A percentile compares a stretch with the other conserved stretches of the same genome.
phyloP scores from a whole-genome alignment of 2,888 invertebrate genomes.

The Chaetogeoica ovagalla region DNA sequence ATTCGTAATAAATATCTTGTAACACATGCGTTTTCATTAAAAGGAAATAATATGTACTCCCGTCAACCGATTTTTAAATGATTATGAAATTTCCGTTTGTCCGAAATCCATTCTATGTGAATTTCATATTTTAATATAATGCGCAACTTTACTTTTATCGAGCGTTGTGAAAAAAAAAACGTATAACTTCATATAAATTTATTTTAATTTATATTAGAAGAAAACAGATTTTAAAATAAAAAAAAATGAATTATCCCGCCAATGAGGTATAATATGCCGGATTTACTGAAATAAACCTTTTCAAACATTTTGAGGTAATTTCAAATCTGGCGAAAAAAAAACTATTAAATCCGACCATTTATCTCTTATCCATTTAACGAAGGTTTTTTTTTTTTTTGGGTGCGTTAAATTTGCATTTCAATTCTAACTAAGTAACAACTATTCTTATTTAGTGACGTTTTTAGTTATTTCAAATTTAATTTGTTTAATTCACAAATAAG shows the following conservation, averaged over 20 bases:
- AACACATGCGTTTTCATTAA: too few species aligned
- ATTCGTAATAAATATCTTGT: too few species aligned
- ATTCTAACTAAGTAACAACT: background rate
- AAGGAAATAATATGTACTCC: too few species aligned
- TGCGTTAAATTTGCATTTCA: conserved; percentile 31
- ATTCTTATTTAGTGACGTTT: background rate
- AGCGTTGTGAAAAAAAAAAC: too few species aligned
- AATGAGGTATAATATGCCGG: background rate
- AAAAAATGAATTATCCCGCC: background rate
- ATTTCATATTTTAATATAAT: too few species aligned
- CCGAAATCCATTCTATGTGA: too few species aligned
- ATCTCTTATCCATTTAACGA: background rate
- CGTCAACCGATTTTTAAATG: too few species aligned
- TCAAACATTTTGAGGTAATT: conserved; percentile 19
- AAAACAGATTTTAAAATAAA: too few species aligned
- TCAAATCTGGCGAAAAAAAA: conserved; percentile 4
- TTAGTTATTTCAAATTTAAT: conserved; percentile 10
- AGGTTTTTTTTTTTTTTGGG: conserved; percentile 4
- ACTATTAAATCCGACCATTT: conserved; percentile 32
- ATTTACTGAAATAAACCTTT: background rate
- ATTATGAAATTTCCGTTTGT: too few species aligned
- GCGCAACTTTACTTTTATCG: too few species aligned
- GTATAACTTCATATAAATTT: too few species aligned
- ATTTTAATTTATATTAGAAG: too few species aligned
- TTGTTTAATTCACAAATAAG: conserved; percentile 5